phyloP scores from a whole-genome alignment of 2,797 vertebrate species.

The Adelosebastes latens region DNA sequence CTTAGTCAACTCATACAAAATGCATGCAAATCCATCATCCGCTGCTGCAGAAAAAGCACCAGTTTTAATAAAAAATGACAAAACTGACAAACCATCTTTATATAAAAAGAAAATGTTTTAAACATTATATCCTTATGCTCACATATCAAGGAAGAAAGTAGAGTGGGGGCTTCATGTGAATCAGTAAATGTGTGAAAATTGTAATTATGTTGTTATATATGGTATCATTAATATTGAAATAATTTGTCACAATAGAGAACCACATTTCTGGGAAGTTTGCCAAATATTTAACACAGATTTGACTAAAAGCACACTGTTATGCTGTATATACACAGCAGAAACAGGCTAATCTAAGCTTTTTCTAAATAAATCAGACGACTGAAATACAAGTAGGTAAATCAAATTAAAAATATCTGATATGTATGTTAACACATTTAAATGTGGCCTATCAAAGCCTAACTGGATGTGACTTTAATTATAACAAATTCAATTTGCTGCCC shows the following conservation, averaged over 20 bases:
- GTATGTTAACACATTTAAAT: conserved; percentile 10
- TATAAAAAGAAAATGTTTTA: not conserved
- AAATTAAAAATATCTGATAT: conserved; percentile 1
- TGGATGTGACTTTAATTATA: conserved; percentile 24
- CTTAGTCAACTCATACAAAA: not conserved
- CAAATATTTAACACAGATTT: not conserved
- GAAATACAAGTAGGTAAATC: not conserved
- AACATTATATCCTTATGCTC: not conserved
- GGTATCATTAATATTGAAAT: not conserved
- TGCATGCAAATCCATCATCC: conserved; percentile 16
- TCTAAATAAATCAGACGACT: not conserved
- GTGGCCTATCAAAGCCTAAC: conserved; percentile 1
- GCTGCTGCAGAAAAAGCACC: not conserved
- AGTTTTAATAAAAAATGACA: not conserved
- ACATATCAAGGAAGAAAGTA: not conserved
- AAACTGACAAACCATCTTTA: not conserved
- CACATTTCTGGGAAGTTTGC: not conserved
- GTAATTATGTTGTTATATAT: not conserved
- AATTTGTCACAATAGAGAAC: not conserved
- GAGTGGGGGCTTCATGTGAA: not conserved
- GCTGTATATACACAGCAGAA: not conserved
- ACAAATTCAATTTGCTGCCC: not conserved
- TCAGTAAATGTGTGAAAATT: not conserved
- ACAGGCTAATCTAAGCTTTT: not conserved
- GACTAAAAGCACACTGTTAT: not conserved